phyloP scores from a whole-genome alignment of 2,113 vertebrate genomes.

The Labeo rohita region DNA sequence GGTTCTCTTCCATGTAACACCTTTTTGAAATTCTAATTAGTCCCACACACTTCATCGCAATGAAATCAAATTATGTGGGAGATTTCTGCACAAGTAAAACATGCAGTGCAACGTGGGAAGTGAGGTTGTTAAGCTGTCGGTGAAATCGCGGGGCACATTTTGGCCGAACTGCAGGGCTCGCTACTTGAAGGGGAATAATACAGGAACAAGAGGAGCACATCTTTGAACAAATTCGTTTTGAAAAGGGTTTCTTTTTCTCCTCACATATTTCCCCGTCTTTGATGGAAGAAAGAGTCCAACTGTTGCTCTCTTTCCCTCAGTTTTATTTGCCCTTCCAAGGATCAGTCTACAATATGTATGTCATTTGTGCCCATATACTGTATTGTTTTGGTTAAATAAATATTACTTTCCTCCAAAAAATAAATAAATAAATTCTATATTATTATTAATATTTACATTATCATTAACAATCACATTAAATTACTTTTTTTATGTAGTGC shows the following conservation, averaged over 20 bases:
- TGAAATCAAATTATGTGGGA: conserved; percentile 13
- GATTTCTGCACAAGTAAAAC: conserved; percentile 26
- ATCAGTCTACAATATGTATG: too few relatives aligned
- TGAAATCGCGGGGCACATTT: conserved; percentile 30
- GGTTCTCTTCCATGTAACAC: conserved; percentile 28
- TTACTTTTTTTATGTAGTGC: too few relatives aligned
- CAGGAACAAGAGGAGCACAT: conserved; percentile 44
- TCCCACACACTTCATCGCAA: neutral
- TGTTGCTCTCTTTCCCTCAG: neutral
- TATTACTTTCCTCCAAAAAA: too few relatives aligned
- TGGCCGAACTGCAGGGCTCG: conserved; percentile 38
- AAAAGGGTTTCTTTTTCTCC: conserved; percentile 43
- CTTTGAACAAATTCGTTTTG: conserved; percentile 58
- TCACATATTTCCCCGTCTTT: neutral
- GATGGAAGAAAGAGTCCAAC: neutral
- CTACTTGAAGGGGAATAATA: conserved; percentile 63
- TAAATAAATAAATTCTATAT: too few relatives aligned
- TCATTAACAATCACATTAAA: too few relatives aligned
- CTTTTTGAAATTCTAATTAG: conserved; percentile 36
- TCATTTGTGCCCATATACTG: too few relatives aligned
- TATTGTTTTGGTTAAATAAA: too few relatives aligned
- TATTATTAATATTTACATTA: too few relatives aligned
- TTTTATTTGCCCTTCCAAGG: neutral
- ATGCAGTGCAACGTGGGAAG: conserved; percentile 19
- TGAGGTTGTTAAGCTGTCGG: conserved; percentile 26